Percentiles rank a stretch among this genome's conserved stretches.
These are phyloP conservation scores for Pentalonia nigronervosa DNA, from an alignment of 1,140 invertebrate genomes.

Conservation along the genomic window DNA sequence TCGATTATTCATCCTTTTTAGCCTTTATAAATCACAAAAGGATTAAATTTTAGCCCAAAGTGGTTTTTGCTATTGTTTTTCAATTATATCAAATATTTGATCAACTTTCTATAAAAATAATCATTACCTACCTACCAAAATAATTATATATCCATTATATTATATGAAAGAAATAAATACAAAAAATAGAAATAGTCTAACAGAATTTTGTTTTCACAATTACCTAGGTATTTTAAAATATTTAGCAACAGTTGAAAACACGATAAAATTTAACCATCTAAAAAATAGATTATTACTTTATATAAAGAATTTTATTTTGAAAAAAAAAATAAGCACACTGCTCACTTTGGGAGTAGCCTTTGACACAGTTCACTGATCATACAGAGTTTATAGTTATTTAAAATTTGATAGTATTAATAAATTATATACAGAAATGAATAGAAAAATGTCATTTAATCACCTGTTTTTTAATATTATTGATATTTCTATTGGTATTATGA, in stretches of 20 bases:
- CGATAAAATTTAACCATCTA: too few species aligned
- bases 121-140: too few species aligned
- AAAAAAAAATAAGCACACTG: too few species aligned
- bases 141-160: background rate
- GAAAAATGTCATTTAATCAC: background rate
- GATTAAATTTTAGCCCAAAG: background rate
- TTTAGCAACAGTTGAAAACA: background rate
- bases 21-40: background rate
- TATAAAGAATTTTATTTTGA: too few species aligned
- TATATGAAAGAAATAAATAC: background rate
- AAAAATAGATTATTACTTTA: too few species aligned
- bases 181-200: background rate
- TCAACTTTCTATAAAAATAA: too few species aligned
- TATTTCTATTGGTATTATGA: background rate
- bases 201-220: background rate
- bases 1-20: background rate
- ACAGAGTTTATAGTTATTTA: too few species aligned
- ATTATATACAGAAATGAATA: too few species aligned
- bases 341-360: too few species aligned
- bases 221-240: background rate
- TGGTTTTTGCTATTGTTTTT: background rate
- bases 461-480: background rate
- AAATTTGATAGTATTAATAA: too few species aligned
- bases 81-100: background rate
- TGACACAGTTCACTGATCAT: too few species aligned